Evolutionary conservation across 2,888 invertebrate genomes (phyloP).

Genomic region (Orchesellides sinensis): DNA sequence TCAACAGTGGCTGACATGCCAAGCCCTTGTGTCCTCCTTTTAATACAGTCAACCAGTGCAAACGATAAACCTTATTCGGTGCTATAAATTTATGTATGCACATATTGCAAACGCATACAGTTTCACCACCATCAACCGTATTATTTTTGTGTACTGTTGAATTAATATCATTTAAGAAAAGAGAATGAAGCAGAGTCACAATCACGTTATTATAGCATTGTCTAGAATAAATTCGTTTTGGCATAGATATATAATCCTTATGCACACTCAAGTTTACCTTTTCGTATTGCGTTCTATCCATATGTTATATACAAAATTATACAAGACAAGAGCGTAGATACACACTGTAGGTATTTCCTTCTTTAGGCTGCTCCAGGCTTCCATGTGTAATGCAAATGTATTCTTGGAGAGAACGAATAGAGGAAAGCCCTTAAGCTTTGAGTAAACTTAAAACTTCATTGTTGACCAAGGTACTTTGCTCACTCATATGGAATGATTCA

Average conservation of each 20-base stretch:
- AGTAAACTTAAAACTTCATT: conserved; percentile 68
- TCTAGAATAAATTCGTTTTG: conserved; percentile 1
- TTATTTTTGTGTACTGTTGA: conserved; percentile 61
- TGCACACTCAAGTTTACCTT: conserved; percentile 16
- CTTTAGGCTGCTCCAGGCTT: conserved; percentile 22
- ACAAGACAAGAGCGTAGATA: conserved; percentile 41
- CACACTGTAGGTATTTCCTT: conserved; percentile 43
- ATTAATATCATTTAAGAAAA: conserved; percentile 57
- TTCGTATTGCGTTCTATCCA: neutral
- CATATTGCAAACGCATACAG: conserved; percentile 35
- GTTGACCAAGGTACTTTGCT: conserved; percentile 74
- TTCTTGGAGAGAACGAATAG: conserved; percentile 51
- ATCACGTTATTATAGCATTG: neutral
- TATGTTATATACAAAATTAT: conserved; percentile 31
- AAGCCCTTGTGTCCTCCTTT: conserved; percentile 53
- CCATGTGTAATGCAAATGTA: conserved; percentile 53
- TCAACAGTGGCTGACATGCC: conserved; percentile 56
- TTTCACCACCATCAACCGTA: conserved; percentile 45
- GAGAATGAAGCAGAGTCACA: conserved; percentile 44
- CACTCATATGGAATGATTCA: conserved; percentile 72
- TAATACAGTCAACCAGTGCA: no score
- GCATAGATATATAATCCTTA: neutral
- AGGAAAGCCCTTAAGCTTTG: conserved; percentile 65
- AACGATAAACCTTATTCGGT: no score
- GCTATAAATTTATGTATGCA: conserved; percentile 46